Evolutionary conservation across 2,888 invertebrate genomes (phyloP), one percentile per base, ranked within the genome.

Genomic region (Harpagoxenus sublaevis): DNA sequence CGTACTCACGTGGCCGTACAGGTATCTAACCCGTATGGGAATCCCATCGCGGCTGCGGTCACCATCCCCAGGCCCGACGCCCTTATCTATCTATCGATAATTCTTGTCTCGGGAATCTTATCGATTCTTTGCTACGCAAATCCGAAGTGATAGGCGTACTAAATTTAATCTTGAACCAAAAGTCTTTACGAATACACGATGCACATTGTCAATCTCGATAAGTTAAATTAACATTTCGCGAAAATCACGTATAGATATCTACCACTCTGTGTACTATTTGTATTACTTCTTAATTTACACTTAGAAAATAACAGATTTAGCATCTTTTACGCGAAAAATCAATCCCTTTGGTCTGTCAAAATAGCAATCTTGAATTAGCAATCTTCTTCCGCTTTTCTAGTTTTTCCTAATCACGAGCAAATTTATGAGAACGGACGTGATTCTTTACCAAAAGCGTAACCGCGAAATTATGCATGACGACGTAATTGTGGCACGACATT

Each of bases 381-480:
- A 42, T 15, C 9, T 31, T 48, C 18, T 31, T 23, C 9, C 1
- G 6, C 39, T 75, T 68, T 45, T 51, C 39, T 10, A 42, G 18
- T 12, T n/a, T 74, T 55, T 55, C 10, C 18, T 78, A 45, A 65
- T 35, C 23, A 15, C 2, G 15, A 48, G 10, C 31, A 2, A 15
- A 35, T 15, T 15, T 0, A 28, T 10, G 9, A 23, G 66, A n/a
- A 45, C 4, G 10, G 23, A 45, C 35, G 35, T 28, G 48, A 62
- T 42, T 42, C 35, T 89, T 85, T 70, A 74, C 55, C 63, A 74
- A 35, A 55, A 63, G 53, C 68, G 48, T 75, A 55, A 45, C 57
- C 48, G 71, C 74, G 87, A 83, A 89, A 87, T 86, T 88, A 86
- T 85, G 88, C 86, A 77, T 60, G 55, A 60, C 57, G 60, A 45